Evolutionary conservation across 2,113 vertebrate genomes (phyloP).

Genomic region (Ascaphus truei): DNA sequence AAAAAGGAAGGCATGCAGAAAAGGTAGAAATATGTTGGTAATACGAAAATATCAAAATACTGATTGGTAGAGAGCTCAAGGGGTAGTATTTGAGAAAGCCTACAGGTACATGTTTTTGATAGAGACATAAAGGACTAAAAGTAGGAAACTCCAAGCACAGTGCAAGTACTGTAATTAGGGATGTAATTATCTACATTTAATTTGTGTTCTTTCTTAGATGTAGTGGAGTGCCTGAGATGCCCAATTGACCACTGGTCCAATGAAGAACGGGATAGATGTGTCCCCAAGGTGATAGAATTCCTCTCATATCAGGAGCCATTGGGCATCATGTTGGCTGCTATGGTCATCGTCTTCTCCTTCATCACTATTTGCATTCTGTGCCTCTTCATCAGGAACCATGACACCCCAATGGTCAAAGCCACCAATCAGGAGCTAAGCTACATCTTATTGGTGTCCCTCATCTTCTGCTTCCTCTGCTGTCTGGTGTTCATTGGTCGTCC

Average conservation of each 20-base stretch:
- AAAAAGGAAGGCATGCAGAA: too few species aligned
- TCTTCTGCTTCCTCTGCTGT: conserved; percentile 24
- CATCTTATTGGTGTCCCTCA: conserved; percentile 28
- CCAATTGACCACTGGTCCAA: conserved; percentile 17
- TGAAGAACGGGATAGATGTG: not conserved
- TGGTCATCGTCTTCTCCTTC: not conserved
- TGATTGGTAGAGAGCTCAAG: too few species aligned
- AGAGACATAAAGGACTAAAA: too few species aligned
- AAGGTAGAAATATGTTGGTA: too few species aligned
- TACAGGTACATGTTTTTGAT: too few species aligned
- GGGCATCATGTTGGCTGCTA: conserved; percentile 2
- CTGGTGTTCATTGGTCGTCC: conserved; percentile 63
- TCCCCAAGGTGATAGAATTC: conserved; percentile 22
- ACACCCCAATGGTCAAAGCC: conserved; percentile 32
- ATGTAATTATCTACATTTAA: too few species aligned
- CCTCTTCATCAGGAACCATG: conserved; percentile 20
- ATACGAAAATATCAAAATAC: too few species aligned
- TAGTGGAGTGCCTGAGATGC: not conserved
- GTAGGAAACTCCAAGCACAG: too few species aligned
- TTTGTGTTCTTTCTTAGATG: not conserved
- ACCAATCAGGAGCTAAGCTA: conserved; percentile 33
- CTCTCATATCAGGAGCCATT: conserved; percentile 19
- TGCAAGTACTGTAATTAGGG: too few species aligned
- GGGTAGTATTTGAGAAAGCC: too few species aligned
- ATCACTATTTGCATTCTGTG: conserved; percentile 2